A percentile compares a stretch with the other conserved stretches of the same genome.
Conservation (phyloP, 2,888 invertebrate species). For the Rhamphomyia laevipes region DNA sequence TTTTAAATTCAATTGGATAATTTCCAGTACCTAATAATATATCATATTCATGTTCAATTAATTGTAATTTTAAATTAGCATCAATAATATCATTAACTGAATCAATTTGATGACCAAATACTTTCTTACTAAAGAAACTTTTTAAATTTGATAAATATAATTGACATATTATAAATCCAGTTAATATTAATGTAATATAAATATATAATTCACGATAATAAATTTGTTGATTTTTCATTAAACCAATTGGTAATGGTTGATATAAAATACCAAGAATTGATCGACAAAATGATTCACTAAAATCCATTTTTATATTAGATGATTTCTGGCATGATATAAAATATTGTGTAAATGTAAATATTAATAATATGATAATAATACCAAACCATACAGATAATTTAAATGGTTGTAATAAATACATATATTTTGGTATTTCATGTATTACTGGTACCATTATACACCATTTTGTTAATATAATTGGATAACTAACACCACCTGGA, state of each 20-base stretch:
- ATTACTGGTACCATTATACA: slow-evolving; percentile 28
- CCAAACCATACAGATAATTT: slow-evolving; percentile 7
- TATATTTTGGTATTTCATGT: slow-evolving; percentile 20
- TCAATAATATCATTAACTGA: slow-evolving; percentile 22
- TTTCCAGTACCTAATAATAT: slow-evolving; percentile 6
- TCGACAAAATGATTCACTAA: neutral
- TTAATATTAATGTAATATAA: neutral
- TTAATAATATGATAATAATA: neutral
- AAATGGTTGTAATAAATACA: slow-evolving; percentile 21
- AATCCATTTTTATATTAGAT: neutral
- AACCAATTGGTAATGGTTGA: too few relatives aligned
- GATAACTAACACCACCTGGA: slow-evolving; percentile 22
- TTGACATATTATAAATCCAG: neutral
- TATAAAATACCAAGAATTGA: too few relatives aligned
- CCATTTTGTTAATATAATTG: slow-evolving; percentile 27
- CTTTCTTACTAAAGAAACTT: neutral
- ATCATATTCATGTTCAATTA: slow-evolving; percentile 20
- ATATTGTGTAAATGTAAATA: too few relatives aligned
- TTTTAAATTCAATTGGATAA: neutral
- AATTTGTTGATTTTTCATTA: neutral
- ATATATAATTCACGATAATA: neutral
- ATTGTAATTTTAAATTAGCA: slow-evolving; percentile 20
- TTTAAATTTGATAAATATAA: neutral
- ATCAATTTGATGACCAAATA: slow-evolving; percentile 19
- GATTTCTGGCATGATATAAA: too few relatives aligned